Evolutionary conservation across 2,888 invertebrate species (phyloP).

Genomic region (Gymnoscelis rufifasciata): DNA sequence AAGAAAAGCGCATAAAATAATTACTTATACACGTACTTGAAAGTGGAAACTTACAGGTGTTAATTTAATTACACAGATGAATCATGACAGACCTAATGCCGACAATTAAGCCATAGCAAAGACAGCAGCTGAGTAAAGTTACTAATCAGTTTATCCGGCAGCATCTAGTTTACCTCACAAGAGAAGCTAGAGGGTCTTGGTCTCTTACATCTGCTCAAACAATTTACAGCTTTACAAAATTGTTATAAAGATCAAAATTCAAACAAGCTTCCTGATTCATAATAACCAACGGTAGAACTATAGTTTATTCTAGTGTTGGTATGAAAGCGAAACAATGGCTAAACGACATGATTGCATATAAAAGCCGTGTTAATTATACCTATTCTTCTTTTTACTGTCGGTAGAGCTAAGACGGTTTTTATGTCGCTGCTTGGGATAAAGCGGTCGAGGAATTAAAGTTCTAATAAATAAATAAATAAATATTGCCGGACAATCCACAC

Average conservation of each 20-base stretch:
- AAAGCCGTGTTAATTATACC: constrained; percentile 41
- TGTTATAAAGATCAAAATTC: neutral
- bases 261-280: neutral
- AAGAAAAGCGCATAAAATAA: constrained; percentile 1
- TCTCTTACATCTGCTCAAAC: neutral
- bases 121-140: constrained; percentile 8
- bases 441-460: too few species aligned
- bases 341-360: constrained; percentile 46
- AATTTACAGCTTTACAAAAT: neutral
- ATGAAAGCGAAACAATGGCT: constrained; percentile 56
- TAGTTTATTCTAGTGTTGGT: constrained; percentile 17
- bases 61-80: constrained; percentile 25
- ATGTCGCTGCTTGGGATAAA: neutral
- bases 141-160: too few species aligned
- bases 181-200: neutral
- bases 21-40: constrained; percentile 11
- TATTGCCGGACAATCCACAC: too few species aligned
- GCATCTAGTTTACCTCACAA: neutral
- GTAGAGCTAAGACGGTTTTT: constrained; percentile 39
- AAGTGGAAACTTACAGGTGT: constrained; percentile 22
- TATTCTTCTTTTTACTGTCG: constrained; percentile 34
- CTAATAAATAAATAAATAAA: too few species aligned
- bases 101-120: constrained; percentile 29
- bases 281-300: constrained; percentile 6
- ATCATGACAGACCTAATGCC: constrained; percentile 25